Evolutionary conservation across 2,888 invertebrate species (phyloP).

Genomic region (Andrena camellia): DNA sequence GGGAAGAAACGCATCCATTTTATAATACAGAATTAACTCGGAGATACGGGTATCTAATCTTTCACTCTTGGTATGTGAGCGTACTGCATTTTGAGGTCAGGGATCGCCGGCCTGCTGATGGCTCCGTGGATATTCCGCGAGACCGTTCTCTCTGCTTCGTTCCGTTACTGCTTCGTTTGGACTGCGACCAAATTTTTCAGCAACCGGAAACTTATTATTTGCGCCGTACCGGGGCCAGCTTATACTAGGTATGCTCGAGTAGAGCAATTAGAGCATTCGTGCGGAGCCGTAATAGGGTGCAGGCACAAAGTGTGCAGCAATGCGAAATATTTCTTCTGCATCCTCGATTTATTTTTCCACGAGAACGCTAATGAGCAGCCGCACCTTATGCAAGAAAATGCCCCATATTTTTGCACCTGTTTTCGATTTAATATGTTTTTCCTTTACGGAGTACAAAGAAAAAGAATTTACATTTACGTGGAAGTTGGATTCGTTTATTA

Average conservation of each 20-base stretch:
- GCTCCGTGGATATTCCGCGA: slow-evolving; percentile 45
- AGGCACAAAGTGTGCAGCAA: neutral
- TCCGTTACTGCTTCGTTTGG: slow-evolving; percentile 36
- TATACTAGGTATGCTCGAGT: neutral
- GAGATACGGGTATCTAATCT: slow-evolving; percentile 54
- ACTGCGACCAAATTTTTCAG: slow-evolving; percentile 40
- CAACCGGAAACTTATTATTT: slow-evolving; percentile 27
- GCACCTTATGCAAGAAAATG: too few relatives aligned
- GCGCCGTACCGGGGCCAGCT: too few relatives aligned
- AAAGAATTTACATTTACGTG: too few relatives aligned
- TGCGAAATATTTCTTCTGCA: neutral
- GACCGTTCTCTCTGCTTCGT: slow-evolving; percentile 17
- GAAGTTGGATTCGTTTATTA: too few relatives aligned
- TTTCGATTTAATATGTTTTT: too few relatives aligned
- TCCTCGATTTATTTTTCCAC: too few relatives aligned
- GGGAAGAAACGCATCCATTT: slow-evolving; percentile 47
- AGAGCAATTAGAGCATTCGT: neutral
- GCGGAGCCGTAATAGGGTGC: neutral
- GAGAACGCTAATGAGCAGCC: too few relatives aligned
- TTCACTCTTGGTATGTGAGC: slow-evolving; percentile 41
- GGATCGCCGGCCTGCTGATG: slow-evolving; percentile 62
- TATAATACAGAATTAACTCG: slow-evolving; percentile 53
- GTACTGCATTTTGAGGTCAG: slow-evolving; percentile 62
- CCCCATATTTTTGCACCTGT: too few relatives aligned
- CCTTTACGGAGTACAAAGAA: too few relatives aligned